Conservation (phyloP, 1,140 invertebrate genomes). For the Listronotus bonariensis region DNA sequence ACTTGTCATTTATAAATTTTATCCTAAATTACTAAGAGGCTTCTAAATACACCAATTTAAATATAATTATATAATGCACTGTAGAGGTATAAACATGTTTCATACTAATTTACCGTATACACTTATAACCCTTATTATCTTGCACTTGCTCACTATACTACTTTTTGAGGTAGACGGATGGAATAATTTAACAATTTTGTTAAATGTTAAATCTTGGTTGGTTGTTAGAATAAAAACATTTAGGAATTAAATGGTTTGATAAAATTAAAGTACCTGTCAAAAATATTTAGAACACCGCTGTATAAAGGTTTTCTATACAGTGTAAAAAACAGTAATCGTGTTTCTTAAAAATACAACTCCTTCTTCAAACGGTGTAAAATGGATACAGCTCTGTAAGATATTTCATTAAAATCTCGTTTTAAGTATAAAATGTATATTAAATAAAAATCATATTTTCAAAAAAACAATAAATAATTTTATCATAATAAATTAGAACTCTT, state of each 20-base stretch:
- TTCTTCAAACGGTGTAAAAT: no score
- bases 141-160: slow-evolving; percentile 40
- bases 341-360: no score
- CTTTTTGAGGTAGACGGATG: slow-evolving; percentile 56
- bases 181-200: slow-evolving; percentile 41
- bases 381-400: no score
- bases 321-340: no score
- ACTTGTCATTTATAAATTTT: neutral
- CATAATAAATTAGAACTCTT: neutral
- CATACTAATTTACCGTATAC: slow-evolving; percentile 48
- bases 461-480: no score
- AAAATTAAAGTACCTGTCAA: no score
- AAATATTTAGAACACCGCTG: no score
- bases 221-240: neutral
- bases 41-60: slow-evolving; percentile 44
- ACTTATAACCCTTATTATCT: slow-evolving; percentile 47
- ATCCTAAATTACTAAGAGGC: slow-evolving; percentile 23
- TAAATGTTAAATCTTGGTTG: neutral
- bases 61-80: slow-evolving; percentile 35
- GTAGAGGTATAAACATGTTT: slow-evolving; percentile 39
- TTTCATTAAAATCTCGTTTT: no score
- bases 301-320: no score
- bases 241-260: no score
- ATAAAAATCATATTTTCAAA: no score
- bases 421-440: no score